A percentile compares a stretch with the other conserved stretches of the same genome.
These are phyloP conservation scores for Agrotis exclamationis DNA, from an alignment of 2,888 invertebrate genomes.

Conservation along the genomic window DNA sequence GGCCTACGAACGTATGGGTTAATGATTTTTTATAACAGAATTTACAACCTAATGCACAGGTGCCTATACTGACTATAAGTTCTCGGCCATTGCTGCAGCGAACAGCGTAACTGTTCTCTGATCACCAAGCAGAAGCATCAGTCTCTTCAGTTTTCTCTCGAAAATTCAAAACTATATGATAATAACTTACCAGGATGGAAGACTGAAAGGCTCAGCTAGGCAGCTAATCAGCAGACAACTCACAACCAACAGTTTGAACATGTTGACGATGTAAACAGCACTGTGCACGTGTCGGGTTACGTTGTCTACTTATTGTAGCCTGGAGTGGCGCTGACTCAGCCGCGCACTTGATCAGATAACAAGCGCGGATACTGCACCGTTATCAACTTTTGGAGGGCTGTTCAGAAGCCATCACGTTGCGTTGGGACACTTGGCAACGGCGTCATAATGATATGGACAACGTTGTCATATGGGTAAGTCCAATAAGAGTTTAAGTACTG, in stretches of 20 bases:
- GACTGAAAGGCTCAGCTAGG: constrained; percentile 15
- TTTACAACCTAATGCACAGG: too few species aligned
- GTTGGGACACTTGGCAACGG: constrained; percentile 23
- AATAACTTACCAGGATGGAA: constrained; percentile 28
- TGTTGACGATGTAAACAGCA: constrained; percentile 29
- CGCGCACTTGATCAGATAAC: constrained; percentile 36
- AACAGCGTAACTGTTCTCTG: background rate
- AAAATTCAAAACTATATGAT: background rate
- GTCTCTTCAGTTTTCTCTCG: too few species aligned
- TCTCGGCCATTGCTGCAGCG: background rate
- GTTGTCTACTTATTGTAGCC: constrained; percentile 31
- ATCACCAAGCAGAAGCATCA: background rate
- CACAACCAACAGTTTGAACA: constrained; percentile 43
- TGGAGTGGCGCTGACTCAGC: constrained; percentile 46
- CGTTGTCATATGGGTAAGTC: background rate
- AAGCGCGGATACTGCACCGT: constrained; percentile 9
- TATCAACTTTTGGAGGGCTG: constrained; percentile 13
- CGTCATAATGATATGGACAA: background rate
- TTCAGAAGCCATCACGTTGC: constrained; percentile 36
- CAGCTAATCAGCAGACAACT: constrained; percentile 31
- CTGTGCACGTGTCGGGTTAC: background rate
- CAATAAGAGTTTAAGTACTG: background rate
- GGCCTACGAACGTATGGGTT: too few species aligned
- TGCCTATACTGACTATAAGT: too few species aligned
- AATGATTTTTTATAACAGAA: too few species aligned